Base-by-base conservation (phyloP, 2,113 vertebrate species). In the Phrynosoma blainvillii region DNA sequence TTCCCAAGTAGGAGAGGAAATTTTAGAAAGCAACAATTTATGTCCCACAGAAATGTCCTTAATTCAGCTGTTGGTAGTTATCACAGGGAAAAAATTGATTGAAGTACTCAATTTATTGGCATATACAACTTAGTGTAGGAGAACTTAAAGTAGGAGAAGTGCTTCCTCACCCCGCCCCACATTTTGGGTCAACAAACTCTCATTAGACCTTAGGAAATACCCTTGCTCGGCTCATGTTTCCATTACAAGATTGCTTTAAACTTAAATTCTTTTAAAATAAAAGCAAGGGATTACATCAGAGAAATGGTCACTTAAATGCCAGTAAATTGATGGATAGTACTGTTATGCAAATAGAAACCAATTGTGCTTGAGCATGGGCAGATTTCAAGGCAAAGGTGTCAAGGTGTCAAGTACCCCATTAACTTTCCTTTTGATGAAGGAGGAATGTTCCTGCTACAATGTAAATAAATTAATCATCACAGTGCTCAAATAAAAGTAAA, bases 331-430 rank as follows among this genome's bases (percentile, higher is more conserved):
- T 12, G 66, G 54, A 36, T 81, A 89, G 84, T 6, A 81, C 0
- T 75, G 27, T 56, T 65, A 13, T 21, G 14, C n/a, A 92, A 86
- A 65, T 68, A 92, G n/a, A 91, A 0, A 85, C 56, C 1, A 36
- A 79, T 5, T 81, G 1, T 62, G 87, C 82, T 85, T 52, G 8
- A 86, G n/a, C 80, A 66, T 6, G 1, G 9, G 42, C 84, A 27
- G 70, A 54, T 77, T 88, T 89, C 76, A 73, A 87, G 66, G 52
- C 73, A 86, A 89, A 86, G 21, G n/a, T 21, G 52, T 88, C 73
- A 82, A 82, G 16, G 6, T 89, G 79, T 91, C 77, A 89, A 1
- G 75, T 88, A 0, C 20, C 42, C 2, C 1, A 25, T 62, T 42
- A 21, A 5, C 71, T 87, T 81, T 89, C 79, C 82, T 73, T 84